Evolutionary conservation across 1,140 invertebrate species (phyloP), one percentile per base, ranked within the genome.

Genomic region (Heliothis virescens): DNA sequence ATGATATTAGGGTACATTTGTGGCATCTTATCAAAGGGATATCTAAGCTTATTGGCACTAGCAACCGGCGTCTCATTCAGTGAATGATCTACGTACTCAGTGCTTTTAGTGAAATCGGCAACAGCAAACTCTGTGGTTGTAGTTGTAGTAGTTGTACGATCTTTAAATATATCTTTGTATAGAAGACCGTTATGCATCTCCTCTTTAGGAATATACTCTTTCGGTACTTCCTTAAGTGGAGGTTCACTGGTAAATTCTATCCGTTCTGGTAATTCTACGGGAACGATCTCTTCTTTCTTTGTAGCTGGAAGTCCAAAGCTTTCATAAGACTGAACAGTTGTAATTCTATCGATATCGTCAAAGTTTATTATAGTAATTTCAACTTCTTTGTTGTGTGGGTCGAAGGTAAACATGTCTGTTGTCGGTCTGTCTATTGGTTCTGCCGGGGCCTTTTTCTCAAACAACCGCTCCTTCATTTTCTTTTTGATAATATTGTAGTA

Each of bases 301-400:
- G 4, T n/a, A 26, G 47, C 3, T 7, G 67, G 48, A 3, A 53
- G 1, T 9, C 12, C 15, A 21, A 29, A 52, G 7, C 21, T 53
- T 10, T 71, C 67, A n/a, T 15, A 71, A 29, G 48, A 2, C 11
- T 26, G 18, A 13, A 11, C 0, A 7, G 67, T 13, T 2, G 67
- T 71, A 3, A 71, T 15, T n/a, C 78, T 73, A 53, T 82, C 52
- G 3, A 79, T 50, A 67, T 80, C 78, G 7, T 77, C 73, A 29
- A 82, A 63, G 41, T 80, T 78, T 34, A 82, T 82, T 26, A 83
- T 78, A 9, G 82, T 83, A 48, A 83, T 26, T 60, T 83, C 73
- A 16, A 83, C 55, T 59, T 75, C 77, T 11, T 62, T 79, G 11
- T 57, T 73, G 2, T 7, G 26, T 52, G 53, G 26, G 7, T 57